Base-by-base conservation (phyloP, 2,113 vertebrate genomes). In the Eulemur macaco region DNA sequence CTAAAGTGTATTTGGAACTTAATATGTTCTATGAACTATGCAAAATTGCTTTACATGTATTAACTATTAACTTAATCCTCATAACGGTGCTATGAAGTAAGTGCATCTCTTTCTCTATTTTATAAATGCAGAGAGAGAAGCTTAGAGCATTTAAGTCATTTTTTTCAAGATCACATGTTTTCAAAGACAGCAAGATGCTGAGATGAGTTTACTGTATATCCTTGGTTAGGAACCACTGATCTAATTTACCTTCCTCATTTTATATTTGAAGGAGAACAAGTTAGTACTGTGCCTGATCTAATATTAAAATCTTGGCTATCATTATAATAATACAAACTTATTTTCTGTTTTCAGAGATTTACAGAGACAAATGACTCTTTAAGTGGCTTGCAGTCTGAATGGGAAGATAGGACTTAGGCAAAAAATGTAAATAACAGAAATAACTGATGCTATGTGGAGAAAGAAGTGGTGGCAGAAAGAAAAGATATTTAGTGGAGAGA, bases 131-230 rank as follows among this genome's bases (percentile, higher is more conserved):
- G 10, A 80, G 54, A 73, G 29, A 73, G 56, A 91, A 52, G 11
- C 15, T 20, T 80, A 7, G 10, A 80, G 64, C n/a, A 1, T 47
- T 74, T 74, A 87, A 66, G 23, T 66, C 74, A 92, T 13, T 7
- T 77, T 87, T 87, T 95, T 92, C 58, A 52, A 54, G 29, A 23
- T 66, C 31, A 54, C 45, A n/a, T 82, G 31, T 92, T 95, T 95
- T 71, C 74, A 86, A 80, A 91, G n/a, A 86, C 12, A 42, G 74
- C 54, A 47, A 47, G 47, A 47, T 47, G 11, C 17, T 17, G 77
- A 37, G 1, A 3, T 56, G 76, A 74, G 17, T 92, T 92, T 74
- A 56, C 34, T 39, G 54, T 77, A 27, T 95, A 8, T 52, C 6
- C 37, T 8, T 45, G 17, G n/a, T 80, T 71, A 56, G 73, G 64